A percentile compares a stretch with the other conserved stretches of the same genome.
These are phyloP conservation scores for Papilio polyxenes DNA, from an alignment of 1,140 invertebrate species.

Conservation along the genomic window DNA sequence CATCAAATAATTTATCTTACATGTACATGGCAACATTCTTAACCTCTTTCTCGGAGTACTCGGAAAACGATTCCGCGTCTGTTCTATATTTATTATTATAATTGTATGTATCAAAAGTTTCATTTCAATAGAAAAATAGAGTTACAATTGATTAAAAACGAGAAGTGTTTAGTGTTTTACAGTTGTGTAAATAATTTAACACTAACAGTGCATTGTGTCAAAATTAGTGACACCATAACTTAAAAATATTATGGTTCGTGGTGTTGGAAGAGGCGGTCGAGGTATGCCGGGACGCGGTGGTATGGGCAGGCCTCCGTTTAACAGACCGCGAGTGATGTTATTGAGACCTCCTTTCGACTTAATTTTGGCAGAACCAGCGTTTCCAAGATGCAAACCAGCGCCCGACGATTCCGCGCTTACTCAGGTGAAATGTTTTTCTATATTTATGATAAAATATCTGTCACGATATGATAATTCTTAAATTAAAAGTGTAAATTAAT, in stretches of 20 bases:
- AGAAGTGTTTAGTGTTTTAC: not conserved
- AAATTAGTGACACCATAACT: slow-evolving; percentile 1
- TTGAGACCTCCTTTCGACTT: slow-evolving; percentile 95
- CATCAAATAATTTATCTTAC: not conserved
- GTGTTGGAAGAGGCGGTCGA: slow-evolving; percentile 81
- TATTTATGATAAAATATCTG: not conserved
- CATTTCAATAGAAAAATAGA: not conserved
- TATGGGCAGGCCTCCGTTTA: slow-evolving; percentile 84
- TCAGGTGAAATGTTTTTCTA: slow-evolving; percentile 80
- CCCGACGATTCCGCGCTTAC: slow-evolving; percentile 92
- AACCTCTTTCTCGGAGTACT: slow-evolving; percentile 11
- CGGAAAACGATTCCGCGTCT: slow-evolving; percentile 1
- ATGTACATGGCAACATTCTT: not conserved
- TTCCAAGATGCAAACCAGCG: slow-evolving; percentile 92
- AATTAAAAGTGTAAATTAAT: too few species aligned
- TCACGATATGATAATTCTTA: not conserved
- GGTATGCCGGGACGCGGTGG: slow-evolving; percentile 83
- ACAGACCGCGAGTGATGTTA: slow-evolving; percentile 86
- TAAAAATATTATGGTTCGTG: slow-evolving; percentile 61
- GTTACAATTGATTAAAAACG: not conserved
- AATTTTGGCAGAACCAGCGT: slow-evolving; percentile 92
- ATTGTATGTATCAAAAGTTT: not conserved
- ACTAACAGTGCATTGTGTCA: not conserved
- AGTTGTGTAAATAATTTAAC: not conserved
- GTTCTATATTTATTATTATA: not conserved